Base-by-base conservation (phyloP, 2,113 vertebrate species). In the Hippocampus zosterae region DNA sequence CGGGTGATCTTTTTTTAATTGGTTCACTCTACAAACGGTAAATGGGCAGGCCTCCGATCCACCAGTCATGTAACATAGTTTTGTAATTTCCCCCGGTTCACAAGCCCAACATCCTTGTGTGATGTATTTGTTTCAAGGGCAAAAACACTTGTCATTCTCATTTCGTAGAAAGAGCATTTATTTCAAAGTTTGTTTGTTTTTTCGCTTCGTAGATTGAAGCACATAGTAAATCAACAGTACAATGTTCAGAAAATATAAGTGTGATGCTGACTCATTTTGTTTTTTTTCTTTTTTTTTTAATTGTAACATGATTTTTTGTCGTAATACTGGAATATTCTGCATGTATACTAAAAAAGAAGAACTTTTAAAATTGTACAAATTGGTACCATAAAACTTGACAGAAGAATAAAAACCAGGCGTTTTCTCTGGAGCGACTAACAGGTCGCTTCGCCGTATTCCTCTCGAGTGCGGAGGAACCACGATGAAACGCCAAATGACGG, bases 191-290 rank as follows among this genome's bases (percentile, higher is more conserved):
- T 82, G 81, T 62, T 75, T 66, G 15, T 66, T 77, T 88, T 88
- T 93, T 94, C 57, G 95, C 96, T 98, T 96, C 96, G 83, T 93
- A 95, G 95, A 97, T 93, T 94, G 96, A 98, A 99, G 96, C 97
- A 95, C 95, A 96, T 98, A 96, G 94, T 97, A 98, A 97, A 98
- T 96, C 96, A 96, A 99, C 94, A 93, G 92, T 99, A 99, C 95
- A 98, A 98, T 98, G 96, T 96, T 96, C 94, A 95, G 96, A 99
- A 99, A 99, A 99, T 99, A 98, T 98, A 98, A 96, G 95, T 96
- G 96, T 97, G 97, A 98, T 96, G 96, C 92, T 83, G 92, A 96
- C 95, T 96, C 95, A 94, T 94, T 92, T 96, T 93, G 2, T 46
- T 94, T 65, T 74, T 76, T 67, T 87, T 82, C 75, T 18, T 33